Percentiles rank a stretch among this genome's conserved stretches.
Evolutionary conservation across 1,140 invertebrate species (phyloP).

Genomic region (Eurosta solidaginis): DNA sequence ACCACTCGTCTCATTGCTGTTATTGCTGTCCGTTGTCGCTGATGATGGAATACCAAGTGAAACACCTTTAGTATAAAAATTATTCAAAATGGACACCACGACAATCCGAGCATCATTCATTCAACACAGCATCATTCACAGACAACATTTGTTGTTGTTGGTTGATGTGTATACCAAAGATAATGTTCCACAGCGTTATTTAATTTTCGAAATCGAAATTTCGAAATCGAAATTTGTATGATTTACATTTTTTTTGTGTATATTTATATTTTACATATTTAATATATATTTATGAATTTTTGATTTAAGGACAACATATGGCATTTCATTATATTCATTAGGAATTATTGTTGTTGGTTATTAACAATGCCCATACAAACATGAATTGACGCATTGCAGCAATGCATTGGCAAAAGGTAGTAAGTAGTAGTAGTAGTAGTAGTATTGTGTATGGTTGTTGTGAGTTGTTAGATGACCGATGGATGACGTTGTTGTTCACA

Average conservation of each 20-base stretch:
- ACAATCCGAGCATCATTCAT: conserved; percentile 9
- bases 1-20: conserved; percentile 78
- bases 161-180: no score
- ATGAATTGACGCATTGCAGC: neutral
- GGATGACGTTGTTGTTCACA: conserved; percentile 23
- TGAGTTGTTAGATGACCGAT: conserved; percentile 25
- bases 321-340: conserved; percentile 28
- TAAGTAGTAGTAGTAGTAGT: no score
- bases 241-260: conserved; percentile 3
- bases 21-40: conserved; percentile 80
- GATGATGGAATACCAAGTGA: conserved; percentile 69
- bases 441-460: conserved; percentile 3
- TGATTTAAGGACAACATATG: conserved; percentile 1
- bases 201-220: neutral
- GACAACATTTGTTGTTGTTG: conserved; percentile 24
- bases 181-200: conserved; percentile 2
- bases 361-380: conserved; percentile 12
- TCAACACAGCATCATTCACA: conserved; percentile 27
- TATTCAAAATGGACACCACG: conserved; percentile 6
- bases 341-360: conserved; percentile 27
- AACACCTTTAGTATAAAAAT: conserved; percentile 37
- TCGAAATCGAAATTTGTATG: conserved; percentile 16
- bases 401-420: conserved; percentile 4
- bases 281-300: neutral
- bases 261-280: neutral